These are phyloP conservation scores for Puntigrus tetrazona DNA, from an alignment of 2,113 vertebrate genomes.

Conservation along the genomic window DNA sequence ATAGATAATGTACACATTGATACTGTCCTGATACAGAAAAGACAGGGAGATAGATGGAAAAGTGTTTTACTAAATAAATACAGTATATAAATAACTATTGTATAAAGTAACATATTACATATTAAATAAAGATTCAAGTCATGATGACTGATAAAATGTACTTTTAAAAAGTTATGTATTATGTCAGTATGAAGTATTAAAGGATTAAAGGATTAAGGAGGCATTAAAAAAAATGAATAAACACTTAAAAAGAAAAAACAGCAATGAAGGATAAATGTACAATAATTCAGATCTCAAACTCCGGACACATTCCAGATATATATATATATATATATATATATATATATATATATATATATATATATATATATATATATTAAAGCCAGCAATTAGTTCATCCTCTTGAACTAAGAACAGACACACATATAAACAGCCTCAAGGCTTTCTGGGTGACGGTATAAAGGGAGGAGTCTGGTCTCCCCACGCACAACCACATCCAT, in stretches of 20 bases:
- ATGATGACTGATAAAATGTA: too few species aligned
- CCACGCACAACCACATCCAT: slow-evolving; percentile 25
- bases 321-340: neutral
- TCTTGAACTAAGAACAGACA: slow-evolving; percentile 26
- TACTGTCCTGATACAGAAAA: neutral
- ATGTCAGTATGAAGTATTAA: neutral
- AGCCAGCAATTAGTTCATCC: slow-evolving; percentile 38
- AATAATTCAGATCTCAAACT: neutral
- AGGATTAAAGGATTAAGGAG: neutral
- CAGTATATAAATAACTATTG: too few species aligned
- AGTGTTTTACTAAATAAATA: too few species aligned
- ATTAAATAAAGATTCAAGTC: neutral
- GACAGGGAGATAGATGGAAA: neutral
- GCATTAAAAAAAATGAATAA: neutral
- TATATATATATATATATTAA: neutral
- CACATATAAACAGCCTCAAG: slow-evolving; percentile 38
- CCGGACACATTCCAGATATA: neutral
- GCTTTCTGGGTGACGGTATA: slow-evolving; percentile 12
- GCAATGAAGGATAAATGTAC: neutral
- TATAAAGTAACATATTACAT: too few species aligned
- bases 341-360: neutral
- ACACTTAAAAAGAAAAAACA: neutral
- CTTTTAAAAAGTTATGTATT: too few species aligned
- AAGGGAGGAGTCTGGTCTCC: slow-evolving; percentile 18
- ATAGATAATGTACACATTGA: neutral